These are phyloP conservation scores for Solen grandis DNA, from an alignment of 1,140 invertebrate genomes.

Conservation along the genomic window DNA sequence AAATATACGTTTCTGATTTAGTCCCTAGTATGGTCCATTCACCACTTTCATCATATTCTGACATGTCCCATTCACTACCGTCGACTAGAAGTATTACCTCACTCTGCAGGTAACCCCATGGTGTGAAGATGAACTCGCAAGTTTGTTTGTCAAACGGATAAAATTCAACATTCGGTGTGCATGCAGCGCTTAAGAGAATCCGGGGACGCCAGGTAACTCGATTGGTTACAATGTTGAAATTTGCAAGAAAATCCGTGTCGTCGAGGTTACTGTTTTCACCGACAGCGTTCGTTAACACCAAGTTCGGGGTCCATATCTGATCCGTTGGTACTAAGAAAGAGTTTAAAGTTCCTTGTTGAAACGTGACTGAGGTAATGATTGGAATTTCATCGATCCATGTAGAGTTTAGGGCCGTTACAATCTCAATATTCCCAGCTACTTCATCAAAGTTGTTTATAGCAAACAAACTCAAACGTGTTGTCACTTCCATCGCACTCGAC, in stretches of 20 bases:
- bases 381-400: slow-evolving; percentile 52
- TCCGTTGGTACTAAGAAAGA: slow-evolving; percentile 42
- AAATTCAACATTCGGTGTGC: slow-evolving; percentile 48
- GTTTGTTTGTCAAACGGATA: slow-evolving; percentile 57
- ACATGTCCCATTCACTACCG: slow-evolving; percentile 6
- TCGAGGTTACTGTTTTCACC: slow-evolving; percentile 35
- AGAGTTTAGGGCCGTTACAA: slow-evolving; percentile 50
- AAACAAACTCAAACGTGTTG: slow-evolving; percentile 13
- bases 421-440: slow-evolving; percentile 51
- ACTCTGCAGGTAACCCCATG: slow-evolving; percentile 44
- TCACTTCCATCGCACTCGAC: slow-evolving; percentile 26
- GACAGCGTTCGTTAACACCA: slow-evolving; percentile 48
- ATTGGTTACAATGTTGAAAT: slow-evolving; percentile 7
- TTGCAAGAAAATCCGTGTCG: slow-evolving; percentile 30
- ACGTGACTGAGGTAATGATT: slow-evolving; percentile 17
- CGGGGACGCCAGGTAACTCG: slow-evolving; percentile 49
- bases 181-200: slow-evolving; percentile 38
- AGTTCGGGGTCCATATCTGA: slow-evolving; percentile 51
- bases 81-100: slow-evolving; percentile 34
- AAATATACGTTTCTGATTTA: slow-evolving; percentile 9
- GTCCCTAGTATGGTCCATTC: slow-evolving; percentile 47
- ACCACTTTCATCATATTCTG: slow-evolving; percentile 40
- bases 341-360: not conserved
- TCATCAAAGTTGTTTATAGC: slow-evolving; percentile 57
- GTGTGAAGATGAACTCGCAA: slow-evolving; percentile 43